Evolutionary conservation across 2,113 vertebrate species (phyloP).

Genomic region (Puntigrus tetrazona): DNA sequence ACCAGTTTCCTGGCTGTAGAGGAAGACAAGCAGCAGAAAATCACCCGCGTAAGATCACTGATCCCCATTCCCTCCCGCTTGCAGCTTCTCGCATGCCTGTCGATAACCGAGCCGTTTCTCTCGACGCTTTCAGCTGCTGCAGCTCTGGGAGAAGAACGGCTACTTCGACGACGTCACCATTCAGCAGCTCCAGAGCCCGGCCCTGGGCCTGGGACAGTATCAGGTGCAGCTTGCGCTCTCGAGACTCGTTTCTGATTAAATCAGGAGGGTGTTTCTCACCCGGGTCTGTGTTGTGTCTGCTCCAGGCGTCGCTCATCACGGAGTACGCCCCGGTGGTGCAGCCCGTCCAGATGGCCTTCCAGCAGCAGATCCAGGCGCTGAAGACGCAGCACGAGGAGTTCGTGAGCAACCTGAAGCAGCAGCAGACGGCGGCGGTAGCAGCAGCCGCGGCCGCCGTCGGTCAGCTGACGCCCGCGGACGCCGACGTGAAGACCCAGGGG

Average conservation of each 20-base stretch:
- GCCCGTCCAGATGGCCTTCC: constrained; percentile 92
- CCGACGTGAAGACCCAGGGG: constrained; percentile 63
- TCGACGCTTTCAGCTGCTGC: constrained; percentile 81
- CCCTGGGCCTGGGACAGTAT: constrained; percentile 94
- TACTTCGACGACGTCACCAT: constrained; percentile 97
- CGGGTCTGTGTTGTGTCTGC: not conserved
- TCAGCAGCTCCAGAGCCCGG: constrained; percentile 94
- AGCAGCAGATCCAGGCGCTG: constrained; percentile 93
- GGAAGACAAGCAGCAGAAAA: constrained; percentile 98
- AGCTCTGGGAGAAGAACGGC: constrained; percentile 97
- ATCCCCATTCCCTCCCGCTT: not conserved
- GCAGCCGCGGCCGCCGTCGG: constrained; percentile 59
- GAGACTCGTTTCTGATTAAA: not conserved
- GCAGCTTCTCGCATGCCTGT: no score
- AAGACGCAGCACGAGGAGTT: constrained; percentile 95
- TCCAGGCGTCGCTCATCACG: constrained; percentile 88
- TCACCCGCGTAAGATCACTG: constrained; percentile 81
- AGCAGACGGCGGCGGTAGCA: constrained; percentile 79
- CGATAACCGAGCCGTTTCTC: not conserved
- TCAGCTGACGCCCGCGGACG: constrained; percentile 57
- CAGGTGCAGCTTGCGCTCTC: constrained; percentile 75
- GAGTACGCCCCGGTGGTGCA: constrained; percentile 90
- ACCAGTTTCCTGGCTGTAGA: constrained; percentile 97
- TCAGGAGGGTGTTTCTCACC: not conserved
- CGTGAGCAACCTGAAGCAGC: constrained; percentile 84